A percentile compares a stretch with the other conserved stretches of the same genome.
Evolutionary conservation across 2,113 vertebrate species (phyloP).

Genomic region (Fukomys damarensis): DNA sequence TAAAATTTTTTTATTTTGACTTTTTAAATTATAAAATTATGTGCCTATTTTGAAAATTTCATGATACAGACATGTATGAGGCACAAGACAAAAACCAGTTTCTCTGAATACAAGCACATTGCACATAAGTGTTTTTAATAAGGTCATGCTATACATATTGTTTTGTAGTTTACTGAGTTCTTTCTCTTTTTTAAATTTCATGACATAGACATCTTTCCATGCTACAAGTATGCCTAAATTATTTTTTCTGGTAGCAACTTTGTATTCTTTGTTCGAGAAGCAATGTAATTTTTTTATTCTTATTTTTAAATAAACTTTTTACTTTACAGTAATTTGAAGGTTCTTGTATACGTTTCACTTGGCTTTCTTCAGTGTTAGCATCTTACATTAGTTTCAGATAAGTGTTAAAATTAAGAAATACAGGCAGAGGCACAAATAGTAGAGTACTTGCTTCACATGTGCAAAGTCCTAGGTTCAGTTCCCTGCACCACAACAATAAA

Average conservation of each 20-base stretch:
- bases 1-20: slow-evolving; percentile 16
- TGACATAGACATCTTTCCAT: not conserved
- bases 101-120: not conserved
- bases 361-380: not conserved
- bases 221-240: not conserved
- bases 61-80: not conserved
- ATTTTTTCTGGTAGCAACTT: not conserved
- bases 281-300: not conserved
- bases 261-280: not conserved
- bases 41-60: not conserved
- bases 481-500: not conserved
- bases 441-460: not conserved
- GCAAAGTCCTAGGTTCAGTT: not conserved
- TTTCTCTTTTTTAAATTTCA: not conserved
- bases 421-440: not conserved
- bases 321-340: not conserved
- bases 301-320: not conserved
- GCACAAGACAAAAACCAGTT: not conserved
- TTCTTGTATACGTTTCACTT: not conserved
- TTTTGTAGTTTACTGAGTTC: not conserved
- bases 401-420: not conserved
- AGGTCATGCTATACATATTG: not conserved
- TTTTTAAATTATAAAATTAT: not conserved
- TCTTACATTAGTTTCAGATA: not conserved
- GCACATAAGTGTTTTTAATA: not conserved